Evolutionary conservation across 1,140 invertebrate genomes (phyloP).

Genomic region (Diabrotica virgifera): DNA sequence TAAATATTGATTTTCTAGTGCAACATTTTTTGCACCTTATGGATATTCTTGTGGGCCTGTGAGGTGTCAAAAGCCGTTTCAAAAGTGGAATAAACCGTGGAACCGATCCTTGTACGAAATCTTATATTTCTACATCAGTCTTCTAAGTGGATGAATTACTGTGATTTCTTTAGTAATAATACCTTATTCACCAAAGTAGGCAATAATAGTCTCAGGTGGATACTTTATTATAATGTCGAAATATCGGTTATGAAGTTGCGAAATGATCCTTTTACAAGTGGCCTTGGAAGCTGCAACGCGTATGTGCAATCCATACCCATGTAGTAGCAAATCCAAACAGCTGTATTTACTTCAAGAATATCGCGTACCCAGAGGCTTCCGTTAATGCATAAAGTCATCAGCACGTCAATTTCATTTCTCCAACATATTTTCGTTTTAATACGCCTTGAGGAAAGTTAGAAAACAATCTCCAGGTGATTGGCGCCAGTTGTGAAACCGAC

Average conservation of each 20-base stretch:
- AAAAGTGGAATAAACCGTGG: neutral
- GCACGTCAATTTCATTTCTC: neutral
- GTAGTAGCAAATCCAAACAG: conserved; percentile 32
- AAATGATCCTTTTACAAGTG: conserved; percentile 37
- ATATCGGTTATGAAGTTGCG: conserved; percentile 15
- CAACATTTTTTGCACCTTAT: conserved; percentile 17
- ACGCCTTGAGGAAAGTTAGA: neutral
- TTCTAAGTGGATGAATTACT: too few species aligned
- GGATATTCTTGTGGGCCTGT: conserved; percentile 28
- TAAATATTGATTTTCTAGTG: neutral
- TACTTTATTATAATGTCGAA: neutral
- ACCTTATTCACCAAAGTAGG: too few species aligned
- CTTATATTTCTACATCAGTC: too few species aligned
- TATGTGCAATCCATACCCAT: conserved; percentile 31
- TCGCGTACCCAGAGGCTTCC: conserved; percentile 21
- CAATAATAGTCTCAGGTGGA: neutral
- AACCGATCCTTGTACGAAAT: too few species aligned
- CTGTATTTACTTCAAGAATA: conserved; percentile 32
- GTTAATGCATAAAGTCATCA: conserved; percentile 14
- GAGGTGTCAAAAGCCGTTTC: conserved; percentile 17
- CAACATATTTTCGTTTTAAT: neutral
- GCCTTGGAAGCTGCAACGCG: conserved; percentile 36
- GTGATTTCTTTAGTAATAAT: neutral
- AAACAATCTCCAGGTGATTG: neutral
- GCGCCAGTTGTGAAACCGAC: neutral